A percentile compares a stretch with the other conserved stretches of the same genome.
These are phyloP conservation scores for Synergus laeviventris DNA, from an alignment of 2,888 invertebrate species.

Conservation along the genomic window DNA sequence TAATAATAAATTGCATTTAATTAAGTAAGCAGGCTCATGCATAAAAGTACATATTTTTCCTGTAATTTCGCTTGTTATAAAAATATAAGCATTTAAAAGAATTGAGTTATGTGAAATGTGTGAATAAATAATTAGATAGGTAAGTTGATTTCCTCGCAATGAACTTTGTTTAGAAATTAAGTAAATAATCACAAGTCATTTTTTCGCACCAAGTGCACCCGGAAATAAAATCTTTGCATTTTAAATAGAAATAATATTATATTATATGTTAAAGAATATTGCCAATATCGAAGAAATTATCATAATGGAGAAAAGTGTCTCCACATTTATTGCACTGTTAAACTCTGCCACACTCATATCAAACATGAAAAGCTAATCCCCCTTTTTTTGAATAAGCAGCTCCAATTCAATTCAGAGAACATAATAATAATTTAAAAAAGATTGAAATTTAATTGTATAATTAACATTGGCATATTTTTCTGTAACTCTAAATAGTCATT, in stretches of 20 bases:
- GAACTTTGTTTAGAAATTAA: neutral
- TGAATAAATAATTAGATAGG: neutral
- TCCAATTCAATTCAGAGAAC: slow-evolving; percentile 45
- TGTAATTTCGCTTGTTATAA: neutral
- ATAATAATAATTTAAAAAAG: neutral
- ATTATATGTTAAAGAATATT: neutral
- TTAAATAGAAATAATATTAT: neutral
- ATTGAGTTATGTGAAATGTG: neutral
- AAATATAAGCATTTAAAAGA: neutral
- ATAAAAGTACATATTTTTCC: neutral
- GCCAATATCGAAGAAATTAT: neutral
- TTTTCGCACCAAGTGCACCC: neutral
- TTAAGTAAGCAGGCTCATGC: neutral
- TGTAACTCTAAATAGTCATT: too few species aligned
- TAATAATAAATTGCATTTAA: neutral
- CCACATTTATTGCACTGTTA: slow-evolving; percentile 60
- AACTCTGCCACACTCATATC: slow-evolving; percentile 65
- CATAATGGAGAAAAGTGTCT: slow-evolving; percentile 60
- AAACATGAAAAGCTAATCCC: slow-evolving; percentile 63
- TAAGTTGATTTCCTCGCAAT: neutral
- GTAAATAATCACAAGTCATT: neutral
- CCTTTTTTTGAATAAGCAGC: slow-evolving; percentile 61
- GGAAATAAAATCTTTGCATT: neutral
- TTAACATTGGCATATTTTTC: too few species aligned
- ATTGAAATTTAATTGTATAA: neutral